A percentile compares a stretch with the other conserved stretches of the same genome.
phyloP scores from a whole-genome alignment of 2,797 vertebrate genomes.

The Anableps anableps region DNA sequence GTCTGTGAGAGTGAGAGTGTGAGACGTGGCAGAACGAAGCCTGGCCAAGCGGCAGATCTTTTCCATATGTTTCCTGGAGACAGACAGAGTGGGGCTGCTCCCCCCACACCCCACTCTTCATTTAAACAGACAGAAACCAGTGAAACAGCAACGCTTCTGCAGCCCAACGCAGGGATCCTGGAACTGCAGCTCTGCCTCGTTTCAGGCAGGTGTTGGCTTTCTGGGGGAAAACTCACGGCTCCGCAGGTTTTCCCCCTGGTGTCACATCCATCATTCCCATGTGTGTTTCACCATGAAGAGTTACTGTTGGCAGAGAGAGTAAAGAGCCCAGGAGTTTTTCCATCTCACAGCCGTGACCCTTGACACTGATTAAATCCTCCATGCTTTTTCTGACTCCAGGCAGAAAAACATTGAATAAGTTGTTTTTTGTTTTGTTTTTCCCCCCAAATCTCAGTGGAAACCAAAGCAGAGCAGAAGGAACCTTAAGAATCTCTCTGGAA shows the following conservation, averaged over 20 bases:
- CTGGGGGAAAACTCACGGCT: not conserved
- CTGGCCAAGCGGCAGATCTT: constrained; percentile 88
- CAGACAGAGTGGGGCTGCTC: constrained; percentile 56
- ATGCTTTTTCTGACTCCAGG: not conserved
- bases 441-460: not conserved
- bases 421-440: too few relatives aligned
- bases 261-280: constrained; percentile 35
- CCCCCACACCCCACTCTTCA: constrained; percentile 56
- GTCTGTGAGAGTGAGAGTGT: constrained; percentile 50
- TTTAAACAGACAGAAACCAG: constrained; percentile 60
- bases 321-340: not conserved
- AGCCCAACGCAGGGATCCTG: not conserved
- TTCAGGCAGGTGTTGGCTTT: constrained; percentile 49
- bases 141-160: constrained; percentile 14
- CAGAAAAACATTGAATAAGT: not conserved
- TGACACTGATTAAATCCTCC: not conserved
- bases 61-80: constrained; percentile 94
- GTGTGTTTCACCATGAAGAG: not conserved
- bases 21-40: constrained; percentile 91
- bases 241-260: constrained; percentile 29
- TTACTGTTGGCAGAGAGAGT: not conserved
- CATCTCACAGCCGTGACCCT: not conserved
- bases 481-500: not conserved
- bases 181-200: not conserved
- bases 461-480: not conserved